phyloP scores from a whole-genome alignment of 2,888 invertebrate species.

The Tribolium freemani region DNA sequence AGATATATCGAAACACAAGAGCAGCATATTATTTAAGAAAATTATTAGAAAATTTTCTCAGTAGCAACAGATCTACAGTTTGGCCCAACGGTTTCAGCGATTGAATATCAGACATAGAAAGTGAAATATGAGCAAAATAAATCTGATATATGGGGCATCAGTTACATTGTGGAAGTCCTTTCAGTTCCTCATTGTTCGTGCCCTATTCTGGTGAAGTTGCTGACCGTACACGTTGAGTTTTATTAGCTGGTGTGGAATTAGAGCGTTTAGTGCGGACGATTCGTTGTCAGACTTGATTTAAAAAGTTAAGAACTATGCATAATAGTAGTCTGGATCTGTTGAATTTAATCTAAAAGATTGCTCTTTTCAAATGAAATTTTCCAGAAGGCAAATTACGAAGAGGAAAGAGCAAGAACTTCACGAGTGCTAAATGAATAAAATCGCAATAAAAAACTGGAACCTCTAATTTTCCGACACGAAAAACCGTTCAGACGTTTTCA shows the following conservation, averaged over 20 bases:
- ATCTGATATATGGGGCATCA: neutral
- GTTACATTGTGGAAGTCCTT: neutral
- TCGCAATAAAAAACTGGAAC: slow-evolving; percentile 48
- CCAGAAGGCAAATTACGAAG: slow-evolving; percentile 41
- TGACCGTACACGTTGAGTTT: neutral
- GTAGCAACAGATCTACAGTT: too few species aligned
- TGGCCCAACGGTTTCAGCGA: too few species aligned
- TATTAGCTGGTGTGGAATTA: neutral
- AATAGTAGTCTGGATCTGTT: slow-evolving; percentile 7
- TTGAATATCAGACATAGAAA: too few species aligned
- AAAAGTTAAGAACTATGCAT: neutral
- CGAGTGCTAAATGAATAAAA: slow-evolving; percentile 47
- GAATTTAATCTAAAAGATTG: slow-evolving; percentile 37
- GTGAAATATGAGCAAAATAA: too few species aligned
- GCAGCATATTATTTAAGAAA: too few species aligned
- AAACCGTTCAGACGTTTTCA: slow-evolving; percentile 47
- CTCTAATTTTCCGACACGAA: slow-evolving; percentile 49
- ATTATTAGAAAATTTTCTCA: too few species aligned
- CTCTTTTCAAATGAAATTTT: slow-evolving; percentile 43
- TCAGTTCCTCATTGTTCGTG: neutral
- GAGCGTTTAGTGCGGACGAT: neutral
- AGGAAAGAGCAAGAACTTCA: slow-evolving; percentile 18
- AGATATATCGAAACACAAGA: too few species aligned
- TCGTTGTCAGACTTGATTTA: neutral
- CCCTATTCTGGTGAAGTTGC: neutral